Evolutionary conservation across 2,888 invertebrate genomes (phyloP), one percentile per base, ranked within the genome.

Genomic region (Scaptodrosophila latifasciaeformis): DNA sequence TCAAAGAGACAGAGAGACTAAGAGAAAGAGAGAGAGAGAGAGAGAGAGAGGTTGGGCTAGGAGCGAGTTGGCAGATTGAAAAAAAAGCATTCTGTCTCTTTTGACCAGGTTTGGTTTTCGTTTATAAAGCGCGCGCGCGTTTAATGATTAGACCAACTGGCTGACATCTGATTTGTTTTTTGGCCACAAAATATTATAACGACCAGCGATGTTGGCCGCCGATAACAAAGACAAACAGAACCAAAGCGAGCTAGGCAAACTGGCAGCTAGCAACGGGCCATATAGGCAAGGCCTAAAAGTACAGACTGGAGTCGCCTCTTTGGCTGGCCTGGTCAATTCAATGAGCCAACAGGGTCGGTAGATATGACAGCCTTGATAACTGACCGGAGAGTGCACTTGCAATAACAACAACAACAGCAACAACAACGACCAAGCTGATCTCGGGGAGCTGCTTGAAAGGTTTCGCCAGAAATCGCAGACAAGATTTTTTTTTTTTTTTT

Each of bases 161-260:
- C 82, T 83, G 84, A 83, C 84, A 83, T 83, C 83, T 84, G 83
- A 83, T 83, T 83, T 83, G 83, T 83, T 67, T 80, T n/a, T 64
- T 81, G 70, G 67, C 62, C 70, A 83, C 83, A 81, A 83, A 84
- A 83, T 83, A 84, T 83, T 83, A 83, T 84, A 83, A 83, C 84
- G 84, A 83, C 83, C 82, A 71, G 68, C 69, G 84, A 83, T 84
- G 75, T 64, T 63, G 63, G 54, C 39, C 34, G 49, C n/a, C 64
- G 70, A 72, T 72, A 70, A 37, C 49, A 44, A 10, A 15, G 12
- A 15, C 37, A 18, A 18, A 18, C 37, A 37, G 19, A 10, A 5
- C 9, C 37, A 37, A 18, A 27, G 9, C 15, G 52, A 44, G 27
- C 44, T 44, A 44, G 49, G 48, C 55, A 66, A 57, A 59, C 54